A percentile compares a stretch with the other conserved stretches of the same genome.
Evolutionary conservation across 1,140 invertebrate genomes (phyloP).

Genomic region (Stegodyphus mimosarum): DNA sequence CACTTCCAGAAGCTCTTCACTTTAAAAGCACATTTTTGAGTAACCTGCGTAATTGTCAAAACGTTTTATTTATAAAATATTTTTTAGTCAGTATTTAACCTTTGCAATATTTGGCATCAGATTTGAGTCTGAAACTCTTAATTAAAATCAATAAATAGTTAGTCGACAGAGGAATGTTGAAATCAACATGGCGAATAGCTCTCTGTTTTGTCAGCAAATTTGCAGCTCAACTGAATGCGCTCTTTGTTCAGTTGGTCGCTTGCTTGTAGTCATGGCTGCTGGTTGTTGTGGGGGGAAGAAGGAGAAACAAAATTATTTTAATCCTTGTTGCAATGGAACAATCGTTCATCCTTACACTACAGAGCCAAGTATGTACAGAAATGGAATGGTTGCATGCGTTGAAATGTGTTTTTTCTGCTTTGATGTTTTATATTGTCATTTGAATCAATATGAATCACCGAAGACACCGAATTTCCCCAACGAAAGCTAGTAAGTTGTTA

Average conservation of each 20-base stretch:
- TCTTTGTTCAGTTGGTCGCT: slow-evolving; percentile 2
- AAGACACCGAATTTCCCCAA: slow-evolving; percentile 91
- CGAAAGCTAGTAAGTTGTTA: slow-evolving; percentile 86
- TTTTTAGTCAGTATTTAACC: no score
- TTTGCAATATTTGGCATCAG: no score
- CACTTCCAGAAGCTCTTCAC: no score
- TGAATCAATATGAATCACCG: slow-evolving; percentile 91
- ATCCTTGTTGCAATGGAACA: slow-evolving; percentile 69
- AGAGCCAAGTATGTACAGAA: slow-evolving; percentile 65
- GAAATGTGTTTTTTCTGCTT: slow-evolving; percentile 99
- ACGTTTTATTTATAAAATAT: no score
- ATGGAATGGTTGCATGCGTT: slow-evolving; percentile 82
- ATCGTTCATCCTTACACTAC: slow-evolving; percentile 73
- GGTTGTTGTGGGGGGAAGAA: slow-evolving; percentile 89
- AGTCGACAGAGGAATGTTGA: no score
- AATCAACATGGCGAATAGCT: no score
- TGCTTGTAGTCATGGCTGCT: slow-evolving; percentile 77
- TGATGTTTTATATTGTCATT: slow-evolving; percentile 93
- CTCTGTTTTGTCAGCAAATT: neutral
- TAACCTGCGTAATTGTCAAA: no score
- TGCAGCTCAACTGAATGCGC: neutral
- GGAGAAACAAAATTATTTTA: slow-evolving; percentile 82
- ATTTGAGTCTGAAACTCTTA: no score
- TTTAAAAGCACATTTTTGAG: no score
- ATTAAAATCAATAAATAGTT: no score